Percentiles rank a stretch among this genome's conserved stretches.
Evolutionary conservation across 2,797 vertebrate genomes (phyloP).

Genomic region (Chromis chromis): DNA sequence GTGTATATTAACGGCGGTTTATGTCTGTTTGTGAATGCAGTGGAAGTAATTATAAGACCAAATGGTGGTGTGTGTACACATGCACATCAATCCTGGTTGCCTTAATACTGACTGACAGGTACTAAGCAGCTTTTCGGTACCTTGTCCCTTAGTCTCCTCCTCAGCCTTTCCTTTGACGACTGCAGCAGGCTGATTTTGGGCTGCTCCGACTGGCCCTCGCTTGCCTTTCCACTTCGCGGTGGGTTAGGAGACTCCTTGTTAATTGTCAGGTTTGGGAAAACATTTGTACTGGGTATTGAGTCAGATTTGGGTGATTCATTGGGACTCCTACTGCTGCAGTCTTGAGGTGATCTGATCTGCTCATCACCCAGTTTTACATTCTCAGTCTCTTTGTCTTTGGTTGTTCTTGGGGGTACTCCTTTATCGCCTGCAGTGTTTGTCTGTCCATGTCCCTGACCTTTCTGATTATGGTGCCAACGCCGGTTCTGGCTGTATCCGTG

Average conservation of each 20-base stretch:
- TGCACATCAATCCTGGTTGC: constrained; percentile 47
- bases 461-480: constrained; percentile 95
- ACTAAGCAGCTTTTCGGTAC: constrained; percentile 82
- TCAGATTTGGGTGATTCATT: constrained; percentile 56
- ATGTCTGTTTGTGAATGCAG: constrained; percentile 37
- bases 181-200: constrained; percentile 93
- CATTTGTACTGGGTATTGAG: constrained; percentile 33
- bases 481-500: constrained; percentile 97
- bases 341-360: constrained; percentile 65
- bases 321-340: constrained; percentile 54
- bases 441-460: constrained; percentile 77
- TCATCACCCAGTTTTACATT: constrained; percentile 85
- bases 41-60: constrained; percentile 51
- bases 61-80: constrained; percentile 41
- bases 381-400: constrained; percentile 94
- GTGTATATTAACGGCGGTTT: constrained; percentile 30
- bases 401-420: constrained; percentile 79
- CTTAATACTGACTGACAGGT: constrained; percentile 72
- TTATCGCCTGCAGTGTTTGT: constrained; percentile 53
- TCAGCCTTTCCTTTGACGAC: constrained; percentile 96
- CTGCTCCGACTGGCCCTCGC: constrained; percentile 74
- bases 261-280: constrained; percentile 36
- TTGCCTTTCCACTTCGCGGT: constrained; percentile 38
- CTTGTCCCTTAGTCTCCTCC: constrained; percentile 96
- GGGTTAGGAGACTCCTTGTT: constrained; percentile 55